Evolutionary conservation across 2,113 vertebrate species (phyloP).

Genomic region (Scomber japonicus): DNA sequence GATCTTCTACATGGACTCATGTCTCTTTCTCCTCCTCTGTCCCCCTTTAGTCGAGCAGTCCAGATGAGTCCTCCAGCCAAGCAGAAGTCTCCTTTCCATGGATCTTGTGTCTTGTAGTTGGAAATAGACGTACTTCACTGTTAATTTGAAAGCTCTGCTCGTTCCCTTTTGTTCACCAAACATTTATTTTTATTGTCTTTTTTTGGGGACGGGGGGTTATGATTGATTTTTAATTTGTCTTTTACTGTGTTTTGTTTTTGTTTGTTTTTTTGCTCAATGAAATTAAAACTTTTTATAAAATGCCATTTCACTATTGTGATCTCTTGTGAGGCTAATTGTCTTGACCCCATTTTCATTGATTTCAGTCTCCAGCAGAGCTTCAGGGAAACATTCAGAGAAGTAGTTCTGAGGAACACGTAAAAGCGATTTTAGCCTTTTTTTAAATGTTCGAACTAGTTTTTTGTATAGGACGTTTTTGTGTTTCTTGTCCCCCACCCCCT

Average conservation of each 20-base stretch:
- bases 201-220: conserved; percentile 14
- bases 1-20: conserved; percentile 10
- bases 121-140: conserved; percentile 63
- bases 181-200: conserved; percentile 76
- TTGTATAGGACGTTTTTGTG: conserved; percentile 22
- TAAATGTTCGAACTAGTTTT: conserved; percentile 48
- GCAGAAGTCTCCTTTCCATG: conserved; percentile 42
- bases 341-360: conserved; percentile 13
- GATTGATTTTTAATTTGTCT: conserved; percentile 75
- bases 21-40: conserved; percentile 25
- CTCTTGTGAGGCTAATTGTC: conserved; percentile 48
- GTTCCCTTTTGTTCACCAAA: conserved; percentile 61
- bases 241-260: conserved; percentile 48
- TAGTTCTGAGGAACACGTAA: conserved; percentile 26
- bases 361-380: conserved; percentile 30
- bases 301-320: conserved; percentile 70
- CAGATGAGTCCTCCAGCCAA: conserved; percentile 80
- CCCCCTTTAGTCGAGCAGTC: conserved; percentile 84
- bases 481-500: background rate
- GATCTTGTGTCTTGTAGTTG: conserved; percentile 60
- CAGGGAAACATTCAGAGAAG: conserved; percentile 26
- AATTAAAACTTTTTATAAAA: conserved; percentile 88
- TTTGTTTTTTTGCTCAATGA: conserved; percentile 74
- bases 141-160: conserved; percentile 71
- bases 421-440: conserved; percentile 26